Evolutionary conservation across 2,797 vertebrate species (phyloP).

Genomic region (Emydoidea blandingii): DNA sequence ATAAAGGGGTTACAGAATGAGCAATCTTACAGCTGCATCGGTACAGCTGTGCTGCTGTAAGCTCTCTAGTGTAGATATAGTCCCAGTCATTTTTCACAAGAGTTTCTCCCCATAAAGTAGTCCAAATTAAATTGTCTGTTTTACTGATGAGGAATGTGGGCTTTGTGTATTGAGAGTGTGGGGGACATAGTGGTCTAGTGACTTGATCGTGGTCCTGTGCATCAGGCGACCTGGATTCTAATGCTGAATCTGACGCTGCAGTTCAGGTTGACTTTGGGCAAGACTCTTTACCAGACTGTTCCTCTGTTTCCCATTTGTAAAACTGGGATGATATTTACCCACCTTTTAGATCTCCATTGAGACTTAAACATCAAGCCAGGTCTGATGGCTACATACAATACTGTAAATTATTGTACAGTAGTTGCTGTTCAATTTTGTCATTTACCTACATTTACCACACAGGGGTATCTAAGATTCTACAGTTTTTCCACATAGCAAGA

Average conservation of each 20-base stretch:
- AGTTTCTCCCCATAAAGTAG: fast-evolving
- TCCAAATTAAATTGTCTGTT: fast-evolving
- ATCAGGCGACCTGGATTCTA: not conserved
- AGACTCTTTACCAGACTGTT: not conserved
- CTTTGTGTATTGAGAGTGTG: not conserved
- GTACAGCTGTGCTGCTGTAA: too few species aligned
- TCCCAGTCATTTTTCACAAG: not conserved
- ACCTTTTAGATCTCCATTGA: not conserved
- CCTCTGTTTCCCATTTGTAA: not conserved
- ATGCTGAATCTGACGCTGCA: not conserved
- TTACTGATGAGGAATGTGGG: not conserved
- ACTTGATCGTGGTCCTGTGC: not conserved
- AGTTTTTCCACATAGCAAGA: not conserved
- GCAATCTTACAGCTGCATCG: too few species aligned
- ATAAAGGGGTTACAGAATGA: too few species aligned
- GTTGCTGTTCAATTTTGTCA: not conserved
- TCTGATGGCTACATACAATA: not conserved
- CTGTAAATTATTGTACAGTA: not conserved
- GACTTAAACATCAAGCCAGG: not conserved
- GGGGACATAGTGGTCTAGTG: not conserved
- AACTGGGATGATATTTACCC: not conserved
- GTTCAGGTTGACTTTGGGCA: not conserved
- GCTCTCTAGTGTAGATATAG: too few species aligned
- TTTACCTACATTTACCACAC: not conserved
- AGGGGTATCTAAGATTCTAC: not conserved